Base-by-base conservation (phyloP, 2,113 vertebrate genomes). In the Caranx ignobilis region DNA sequence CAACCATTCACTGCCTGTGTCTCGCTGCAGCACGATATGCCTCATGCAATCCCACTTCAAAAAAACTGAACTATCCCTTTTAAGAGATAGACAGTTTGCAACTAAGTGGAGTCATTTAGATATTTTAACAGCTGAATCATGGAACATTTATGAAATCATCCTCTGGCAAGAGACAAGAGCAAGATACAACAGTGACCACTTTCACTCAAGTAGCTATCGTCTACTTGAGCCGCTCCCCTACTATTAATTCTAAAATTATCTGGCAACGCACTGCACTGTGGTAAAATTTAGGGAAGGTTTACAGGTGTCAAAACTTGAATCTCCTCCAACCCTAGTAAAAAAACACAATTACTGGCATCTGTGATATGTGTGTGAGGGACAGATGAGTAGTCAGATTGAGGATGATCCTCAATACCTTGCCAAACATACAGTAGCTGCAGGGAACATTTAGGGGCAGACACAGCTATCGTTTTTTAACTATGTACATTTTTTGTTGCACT, bases 331-430 rank as follows among this genome's bases (percentile, higher is more conserved):
- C 8, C 56, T 18, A 19, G 39, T 75, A 45, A 85, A 56, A 87
- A 81, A 86, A 57, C 3, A 62, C 32, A 69, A 39, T 67, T 71
- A 71, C 62, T 80, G 84, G 78, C 75, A 78, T 72, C 73, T 81
- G 81, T 62, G 68, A 61, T 48, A 55, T 83, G 43, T 8, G 43
- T 45, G 68, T 47, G 54, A 55, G 70, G 66, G 74, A 57, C 41
- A 47, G 16, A 37, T 50, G 57, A 75, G 16, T 55, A 54, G 61
- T 63, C 41, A 43, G 71, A 74, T 11, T 9, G 52, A 65, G 37
- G 52, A 54, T 48, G 43, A 54, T 47, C 18, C n/a, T 3, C 21
- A 21, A 8, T 11, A 59, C 1, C 52, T 65, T 34, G 16, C 18
- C 32, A 31, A 74, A 65, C 12, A 65, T 21, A 26, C 26, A 26